Percentiles rank a stretch among this genome's conserved stretches.
These are phyloP conservation scores for Apodemus speciosus DNA, from an alignment of 2,113 vertebrate species.

Conservation along the genomic window DNA sequence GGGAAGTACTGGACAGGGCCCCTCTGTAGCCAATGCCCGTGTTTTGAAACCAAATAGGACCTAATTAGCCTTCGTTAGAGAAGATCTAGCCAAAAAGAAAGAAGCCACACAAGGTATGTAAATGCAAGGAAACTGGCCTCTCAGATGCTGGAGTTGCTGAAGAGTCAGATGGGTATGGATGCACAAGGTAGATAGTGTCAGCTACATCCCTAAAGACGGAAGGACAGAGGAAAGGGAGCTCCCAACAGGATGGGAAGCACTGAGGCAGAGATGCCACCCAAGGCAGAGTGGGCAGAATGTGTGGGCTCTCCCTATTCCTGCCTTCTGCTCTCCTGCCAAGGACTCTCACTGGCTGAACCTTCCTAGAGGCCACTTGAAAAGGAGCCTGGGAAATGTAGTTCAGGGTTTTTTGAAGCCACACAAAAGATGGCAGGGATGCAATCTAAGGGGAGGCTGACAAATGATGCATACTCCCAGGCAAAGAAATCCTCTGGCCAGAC, in stretches of 20 bases:
- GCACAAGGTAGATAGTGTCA: not conserved
- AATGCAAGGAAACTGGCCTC: slow-evolving; percentile 15
- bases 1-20: not conserved
- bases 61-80: slow-evolving; percentile 13
- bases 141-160: not conserved
- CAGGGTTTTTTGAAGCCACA: not conserved
- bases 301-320: not conserved
- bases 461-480: not conserved
- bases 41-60: slow-evolving; percentile 26
- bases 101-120: slow-evolving; percentile 46
- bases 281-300: not conserved
- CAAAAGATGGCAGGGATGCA: not conserved
- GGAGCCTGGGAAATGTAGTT: slow-evolving; percentile 65
- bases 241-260: not conserved
- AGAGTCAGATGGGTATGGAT: not conserved
- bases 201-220: not conserved
- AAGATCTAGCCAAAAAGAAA: slow-evolving; percentile 42
- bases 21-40: not conserved
- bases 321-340: not conserved
- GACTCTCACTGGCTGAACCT: not conserved
- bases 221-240: not conserved
- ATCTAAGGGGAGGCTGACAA: slow-evolving; percentile 26
- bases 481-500: not conserved
- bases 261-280: not conserved
- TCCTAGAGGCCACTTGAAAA: slow-evolving; percentile 34